Base-by-base conservation (phyloP, 1,140 invertebrate genomes). In the Aphidius ervi region DNA sequence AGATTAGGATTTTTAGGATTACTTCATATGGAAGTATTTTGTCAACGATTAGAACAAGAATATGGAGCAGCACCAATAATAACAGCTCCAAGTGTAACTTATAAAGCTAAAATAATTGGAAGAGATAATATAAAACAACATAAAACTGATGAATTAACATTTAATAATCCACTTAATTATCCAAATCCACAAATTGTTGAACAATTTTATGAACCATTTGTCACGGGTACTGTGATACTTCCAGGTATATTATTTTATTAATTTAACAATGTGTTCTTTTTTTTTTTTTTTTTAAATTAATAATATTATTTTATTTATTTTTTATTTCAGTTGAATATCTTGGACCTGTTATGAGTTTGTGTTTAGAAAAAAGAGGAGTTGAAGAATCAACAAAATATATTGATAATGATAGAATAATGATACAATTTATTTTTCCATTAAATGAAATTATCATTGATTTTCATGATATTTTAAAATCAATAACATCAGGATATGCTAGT, bases 1-100 rank as follows among this genome's bases (percentile, higher is more conserved):
- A 83, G 93, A 50, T 74, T 97, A 42, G 96, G 95, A 5, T 99
- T 98, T 77, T 81, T 98, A 5, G 97, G 97, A 0, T 79, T 98
- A 5, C 80, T 99, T 6, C 97, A 99, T 74, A 88, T 99, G 84
- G 96, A 99, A 78, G 95, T 98, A 1, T 98, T 98, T 72, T 89
- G 86, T 61, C 95, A 98, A 75, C 81, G 97, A 31, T 78, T 99
- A 31, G 88, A 98, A 67, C 95, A 98, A 75, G 97, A 99, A 80
- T 91, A 94, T 77, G 88, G 88, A 68, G 88, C 93, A 6, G 86
- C 92, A 70, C 87, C 95, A 3, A 88, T 99, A 54, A 81, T 98
- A 8, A 98, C 97, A 39, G 87, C 93, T 4, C 97, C 97, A 5
- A 94, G 90, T 75, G 96, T 99, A 9, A 94, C 95, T 1, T 98